These are phyloP conservation scores for Malacoctenus gilli DNA, from an alignment of 2,797 vertebrate genomes.

Conservation along the genomic window DNA sequence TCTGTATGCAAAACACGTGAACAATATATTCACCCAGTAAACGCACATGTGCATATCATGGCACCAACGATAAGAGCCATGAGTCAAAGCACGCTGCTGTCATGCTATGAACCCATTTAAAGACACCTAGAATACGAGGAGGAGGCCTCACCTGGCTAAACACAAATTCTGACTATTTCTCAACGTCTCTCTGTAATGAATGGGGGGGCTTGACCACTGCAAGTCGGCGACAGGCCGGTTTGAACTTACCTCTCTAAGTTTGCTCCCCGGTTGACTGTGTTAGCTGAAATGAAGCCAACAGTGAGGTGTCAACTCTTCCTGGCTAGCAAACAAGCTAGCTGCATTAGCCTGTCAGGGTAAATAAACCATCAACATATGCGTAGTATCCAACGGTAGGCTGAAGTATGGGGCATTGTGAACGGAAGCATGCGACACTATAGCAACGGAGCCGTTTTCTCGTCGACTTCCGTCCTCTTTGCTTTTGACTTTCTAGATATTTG, in stretches of 20 bases:
- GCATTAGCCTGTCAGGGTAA: constrained; percentile 51
- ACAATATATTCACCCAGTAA: too few species aligned
- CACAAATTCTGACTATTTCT: too few species aligned
- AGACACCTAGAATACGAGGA: constrained; percentile 12
- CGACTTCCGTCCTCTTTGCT: constrained; percentile 1
- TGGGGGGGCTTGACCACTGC: too few species aligned
- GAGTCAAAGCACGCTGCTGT: too few species aligned
- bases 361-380: constrained; percentile 10
- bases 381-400: background rate
- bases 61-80: too few species aligned
- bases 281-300: constrained; percentile 59
- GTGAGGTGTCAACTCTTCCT: constrained; percentile 56
- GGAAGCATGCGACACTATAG: background rate
- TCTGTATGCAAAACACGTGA: too few species aligned
- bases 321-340: constrained; percentile 59
- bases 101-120: too few species aligned
- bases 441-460: background rate
- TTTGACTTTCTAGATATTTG: constrained; percentile 25
- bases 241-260: constrained; percentile 68
- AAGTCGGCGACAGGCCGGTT: too few species aligned
- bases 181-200: too few species aligned
- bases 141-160: constrained; percentile 23
- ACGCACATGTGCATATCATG: too few species aligned
- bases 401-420: constrained; percentile 5
- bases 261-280: constrained; percentile 60